Evolutionary conservation across 2,888 invertebrate genomes (phyloP).

Genomic region (Parthenolecanium corni): DNA sequence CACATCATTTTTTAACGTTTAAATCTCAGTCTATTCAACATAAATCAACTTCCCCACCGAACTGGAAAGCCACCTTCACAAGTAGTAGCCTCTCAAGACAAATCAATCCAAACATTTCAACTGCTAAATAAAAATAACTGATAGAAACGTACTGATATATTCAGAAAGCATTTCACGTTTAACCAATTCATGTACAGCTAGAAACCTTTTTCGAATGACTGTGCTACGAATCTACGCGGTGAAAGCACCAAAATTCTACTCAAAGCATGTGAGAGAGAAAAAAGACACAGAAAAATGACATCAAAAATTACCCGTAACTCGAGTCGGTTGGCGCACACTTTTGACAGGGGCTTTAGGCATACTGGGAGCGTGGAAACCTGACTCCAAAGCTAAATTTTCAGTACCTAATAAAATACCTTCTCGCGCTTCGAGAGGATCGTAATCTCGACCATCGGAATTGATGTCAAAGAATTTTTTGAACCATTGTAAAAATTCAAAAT

Average conservation of each 20-base stretch:
- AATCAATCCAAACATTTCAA: too few relatives aligned
- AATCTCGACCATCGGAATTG: conserved; percentile 95
- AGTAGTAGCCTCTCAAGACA: too few relatives aligned
- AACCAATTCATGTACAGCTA: too few relatives aligned
- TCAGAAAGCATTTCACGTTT: too few relatives aligned
- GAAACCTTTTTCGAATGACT: too few relatives aligned
- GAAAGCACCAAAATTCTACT: not conserved
- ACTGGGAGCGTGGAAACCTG: conserved; percentile 44
- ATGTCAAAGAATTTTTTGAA: conserved; percentile 99
- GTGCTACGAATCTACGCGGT: not conserved
- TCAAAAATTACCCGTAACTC: conserved; percentile 18
- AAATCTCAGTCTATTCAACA: too few relatives aligned
- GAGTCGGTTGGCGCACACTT: conserved; percentile 3
- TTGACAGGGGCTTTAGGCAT: conserved; percentile 14
- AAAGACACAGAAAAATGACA: not conserved
- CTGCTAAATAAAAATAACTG: too few relatives aligned
- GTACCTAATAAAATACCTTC: conserved; percentile 66
- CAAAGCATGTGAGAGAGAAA: conserved; percentile 1
- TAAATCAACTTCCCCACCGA: too few relatives aligned
- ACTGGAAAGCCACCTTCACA: too few relatives aligned
- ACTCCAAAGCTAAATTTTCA: conserved; percentile 48
- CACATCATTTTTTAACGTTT: too few relatives aligned
- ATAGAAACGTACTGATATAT: too few relatives aligned
- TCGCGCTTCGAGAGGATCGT: conserved; percentile 81
- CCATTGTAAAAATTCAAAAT: conserved; percentile 99